Percentiles rank a stretch among this genome's conserved stretches.
Conservation (phyloP, 1,140 invertebrate genomes). For the Drosophila persimilis region DNA sequence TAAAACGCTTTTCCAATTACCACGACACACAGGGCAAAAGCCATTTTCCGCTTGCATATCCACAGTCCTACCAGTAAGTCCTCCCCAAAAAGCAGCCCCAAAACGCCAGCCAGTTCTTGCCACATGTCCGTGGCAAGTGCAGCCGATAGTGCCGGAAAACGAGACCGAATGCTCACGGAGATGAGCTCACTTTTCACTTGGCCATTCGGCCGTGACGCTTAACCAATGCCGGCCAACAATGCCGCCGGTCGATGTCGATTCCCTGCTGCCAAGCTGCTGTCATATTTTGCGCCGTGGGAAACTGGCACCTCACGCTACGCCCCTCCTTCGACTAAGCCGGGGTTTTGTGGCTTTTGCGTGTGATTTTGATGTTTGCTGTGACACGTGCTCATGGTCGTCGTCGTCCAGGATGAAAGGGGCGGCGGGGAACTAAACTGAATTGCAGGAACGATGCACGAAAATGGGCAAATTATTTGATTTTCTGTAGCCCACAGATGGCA, state of each 20-base stretch:
- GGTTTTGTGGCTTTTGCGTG: slow-evolving; percentile 41
- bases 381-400: slow-evolving; percentile 28
- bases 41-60: slow-evolving; percentile 76
- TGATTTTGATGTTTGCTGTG: slow-evolving; percentile 46
- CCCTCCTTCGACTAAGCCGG: neutral
- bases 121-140: slow-evolving; percentile 36
- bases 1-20: slow-evolving; percentile 75
- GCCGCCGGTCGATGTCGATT: slow-evolving; percentile 35
- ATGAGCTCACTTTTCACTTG: slow-evolving; percentile 40
- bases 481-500: slow-evolving; percentile 17
- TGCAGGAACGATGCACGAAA: slow-evolving; percentile 22
- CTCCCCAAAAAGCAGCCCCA: slow-evolving; percentile 34
- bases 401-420: slow-evolving; percentile 22
- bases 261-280: slow-evolving; percentile 31
- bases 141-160: slow-evolving; percentile 33
- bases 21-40: slow-evolving; percentile 62
- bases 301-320: neutral
- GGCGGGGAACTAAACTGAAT: neutral
- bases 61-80: slow-evolving; percentile 35
- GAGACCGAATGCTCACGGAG: slow-evolving; percentile 1
- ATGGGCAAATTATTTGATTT: slow-evolving; percentile 36
- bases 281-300: slow-evolving; percentile 34
- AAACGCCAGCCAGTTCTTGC: slow-evolving; percentile 29
- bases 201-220: slow-evolving; percentile 42
- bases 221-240: slow-evolving; percentile 43